A percentile compares a stretch with the other conserved stretches of the same genome.
These are phyloP conservation scores for Tragelaphus scriptus DNA, from an alignment of 2,113 vertebrate species.

Conservation along the genomic window DNA sequence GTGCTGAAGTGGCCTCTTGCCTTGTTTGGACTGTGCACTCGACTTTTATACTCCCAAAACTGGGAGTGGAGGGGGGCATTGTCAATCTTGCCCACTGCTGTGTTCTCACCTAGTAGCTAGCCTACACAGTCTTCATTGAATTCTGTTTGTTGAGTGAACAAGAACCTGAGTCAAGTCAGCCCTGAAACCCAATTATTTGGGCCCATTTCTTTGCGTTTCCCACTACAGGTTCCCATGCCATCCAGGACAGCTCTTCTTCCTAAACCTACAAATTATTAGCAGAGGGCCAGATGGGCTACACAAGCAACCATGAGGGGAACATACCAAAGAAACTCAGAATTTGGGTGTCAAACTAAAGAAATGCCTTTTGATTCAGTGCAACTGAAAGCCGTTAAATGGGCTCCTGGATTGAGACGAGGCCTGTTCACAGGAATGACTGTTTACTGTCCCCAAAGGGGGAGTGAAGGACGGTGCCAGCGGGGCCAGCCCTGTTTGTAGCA, in stretches of 20 bases:
- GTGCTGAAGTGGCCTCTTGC: neutral
- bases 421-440: neutral
- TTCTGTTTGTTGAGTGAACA: neutral
- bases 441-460: rapidly evolving
- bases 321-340: neutral
- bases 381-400: neutral
- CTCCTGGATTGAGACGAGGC: neutral
- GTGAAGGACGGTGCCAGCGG: neutral
- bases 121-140: rapidly evolving
- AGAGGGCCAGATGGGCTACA: neutral
- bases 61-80: too few species aligned
- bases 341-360: neutral
- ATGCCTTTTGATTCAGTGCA: neutral
- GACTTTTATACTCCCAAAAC: neutral
- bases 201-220: neutral
- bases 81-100: rapidly evolving
- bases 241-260: neutral
- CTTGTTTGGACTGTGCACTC: neutral
- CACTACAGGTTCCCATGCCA: neutral
- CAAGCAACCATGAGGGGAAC: neutral
- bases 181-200: neutral
- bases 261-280: neutral
- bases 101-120: neutral
- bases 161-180: neutral
- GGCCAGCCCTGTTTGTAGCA: neutral